phyloP scores from a whole-genome alignment of 2,797 vertebrate species.

The Catostomus latipinnis region DNA sequence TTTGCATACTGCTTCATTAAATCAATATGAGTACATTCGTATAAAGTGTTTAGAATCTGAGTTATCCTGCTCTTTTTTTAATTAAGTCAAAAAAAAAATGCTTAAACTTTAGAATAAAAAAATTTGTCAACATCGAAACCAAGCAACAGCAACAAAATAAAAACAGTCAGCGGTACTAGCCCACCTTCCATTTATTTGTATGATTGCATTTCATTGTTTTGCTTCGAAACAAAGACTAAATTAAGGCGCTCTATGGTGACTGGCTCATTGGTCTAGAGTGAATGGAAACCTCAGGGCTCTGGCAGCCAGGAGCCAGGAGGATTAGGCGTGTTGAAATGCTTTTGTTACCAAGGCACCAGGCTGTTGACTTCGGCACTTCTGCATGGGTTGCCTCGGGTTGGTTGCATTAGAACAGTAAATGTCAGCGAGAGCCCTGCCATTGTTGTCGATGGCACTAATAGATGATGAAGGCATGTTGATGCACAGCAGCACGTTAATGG shows the following conservation, averaged over 20 bases:
- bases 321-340: conserved; percentile 24
- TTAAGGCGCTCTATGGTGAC: not conserved
- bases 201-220: conserved; percentile 10
- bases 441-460: conserved; percentile 18
- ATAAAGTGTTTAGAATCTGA: too few species aligned
- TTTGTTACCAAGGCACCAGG: conserved; percentile 36
- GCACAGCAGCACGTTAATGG: not conserved
- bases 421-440: not conserved
- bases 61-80: too few species aligned
- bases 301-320: conserved; percentile 33
- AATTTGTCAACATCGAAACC: not conserved
- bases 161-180: not conserved
- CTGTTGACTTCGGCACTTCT: conserved; percentile 29
- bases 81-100: too few species aligned
- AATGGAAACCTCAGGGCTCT: conserved; percentile 23
- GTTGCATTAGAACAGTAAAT: conserved; percentile 32
- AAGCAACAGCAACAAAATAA: not conserved
- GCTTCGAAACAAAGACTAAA: conserved; percentile 1
- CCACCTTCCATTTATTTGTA: not conserved
- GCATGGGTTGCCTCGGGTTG: not conserved
- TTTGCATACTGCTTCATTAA: too few species aligned
- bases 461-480: conserved; percentile 3
- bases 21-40: too few species aligned
- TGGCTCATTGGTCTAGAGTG: conserved; percentile 16
- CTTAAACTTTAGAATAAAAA: not conserved